These are phyloP conservation scores for Zaprionus nigranus DNA, from an alignment of 1,140 invertebrate species.

Conservation along the genomic window DNA sequence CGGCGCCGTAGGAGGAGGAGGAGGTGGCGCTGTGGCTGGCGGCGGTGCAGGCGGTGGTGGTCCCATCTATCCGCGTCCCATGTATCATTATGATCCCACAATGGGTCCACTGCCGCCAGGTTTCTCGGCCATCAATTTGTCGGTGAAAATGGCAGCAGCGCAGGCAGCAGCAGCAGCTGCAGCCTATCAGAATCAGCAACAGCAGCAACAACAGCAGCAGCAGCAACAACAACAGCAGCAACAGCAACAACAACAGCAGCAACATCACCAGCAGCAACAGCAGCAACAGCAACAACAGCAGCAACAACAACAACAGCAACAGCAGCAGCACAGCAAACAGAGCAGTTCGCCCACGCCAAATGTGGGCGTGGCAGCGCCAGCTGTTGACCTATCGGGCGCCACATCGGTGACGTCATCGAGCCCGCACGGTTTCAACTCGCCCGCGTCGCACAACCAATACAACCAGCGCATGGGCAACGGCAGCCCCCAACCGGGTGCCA, in stretches of 20 bases:
- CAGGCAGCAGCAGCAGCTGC: slow-evolving; percentile 87
- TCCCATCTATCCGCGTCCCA: slow-evolving; percentile 90
- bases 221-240: slow-evolving; percentile 74
- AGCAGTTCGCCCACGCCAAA: slow-evolving; percentile 76
- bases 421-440: slow-evolving; percentile 88
- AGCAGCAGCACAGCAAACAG: slow-evolving; percentile 83
- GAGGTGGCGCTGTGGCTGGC: slow-evolving; percentile 85
- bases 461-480: slow-evolving; percentile 86
- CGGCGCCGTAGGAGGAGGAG: slow-evolving; percentile 12
- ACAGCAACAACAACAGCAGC: slow-evolving; percentile 65
- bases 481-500: slow-evolving; percentile 91
- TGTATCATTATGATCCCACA: slow-evolving; percentile 91
- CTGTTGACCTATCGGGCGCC: slow-evolving; percentile 94
- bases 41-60: slow-evolving; percentile 86
- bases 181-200: slow-evolving; percentile 80
- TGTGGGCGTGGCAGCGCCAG: slow-evolving; percentile 87
- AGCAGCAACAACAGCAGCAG: slow-evolving; percentile 61
- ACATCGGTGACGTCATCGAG: slow-evolving; percentile 91
- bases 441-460: slow-evolving; percentile 82
- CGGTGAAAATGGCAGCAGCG: slow-evolving; percentile 93
- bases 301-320: slow-evolving; percentile 64
- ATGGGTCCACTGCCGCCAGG: slow-evolving; percentile 88
- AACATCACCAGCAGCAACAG: slow-evolving; percentile 85
- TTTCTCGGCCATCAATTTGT: slow-evolving; percentile 93
- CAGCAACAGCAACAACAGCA: slow-evolving; percentile 64